Percentiles rank a stretch among this genome's conserved stretches.
Evolutionary conservation across 2,113 vertebrate genomes (phyloP).

Genomic region (Pterocles burchelli): DNA sequence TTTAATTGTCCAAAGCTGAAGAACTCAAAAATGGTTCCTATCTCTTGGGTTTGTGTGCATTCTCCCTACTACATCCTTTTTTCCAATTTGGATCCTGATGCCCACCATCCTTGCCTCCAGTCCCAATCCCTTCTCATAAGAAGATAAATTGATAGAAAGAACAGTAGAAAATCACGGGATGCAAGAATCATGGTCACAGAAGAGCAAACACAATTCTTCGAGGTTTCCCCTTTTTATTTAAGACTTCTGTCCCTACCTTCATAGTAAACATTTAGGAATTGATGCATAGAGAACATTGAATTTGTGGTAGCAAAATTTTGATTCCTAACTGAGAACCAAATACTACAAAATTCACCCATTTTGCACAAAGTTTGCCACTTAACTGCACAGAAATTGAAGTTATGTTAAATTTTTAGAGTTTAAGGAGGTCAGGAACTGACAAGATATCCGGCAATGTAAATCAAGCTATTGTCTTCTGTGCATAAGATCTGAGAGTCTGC

Average conservation of each 20-base stretch:
- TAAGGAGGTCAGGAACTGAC: background rate
- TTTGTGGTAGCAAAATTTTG: background rate
- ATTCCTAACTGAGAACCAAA: background rate
- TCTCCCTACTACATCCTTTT: too few species aligned
- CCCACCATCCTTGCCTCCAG: too few species aligned
- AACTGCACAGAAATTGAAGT: background rate
- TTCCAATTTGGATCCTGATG: background rate
- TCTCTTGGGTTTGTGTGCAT: accelerated
- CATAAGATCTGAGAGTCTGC: background rate
- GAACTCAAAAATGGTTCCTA: background rate
- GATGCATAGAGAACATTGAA: background rate
- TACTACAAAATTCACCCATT: accelerated
- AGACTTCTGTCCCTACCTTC: background rate
- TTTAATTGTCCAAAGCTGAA: background rate
- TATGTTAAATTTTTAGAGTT: background rate
- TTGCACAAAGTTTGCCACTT: background rate
- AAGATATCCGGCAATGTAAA: background rate
- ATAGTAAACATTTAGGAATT: background rate
- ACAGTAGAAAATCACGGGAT: background rate
- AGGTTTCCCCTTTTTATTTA: background rate
- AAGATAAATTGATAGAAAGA: background rate
- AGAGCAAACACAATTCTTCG: background rate
- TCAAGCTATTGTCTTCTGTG: background rate
- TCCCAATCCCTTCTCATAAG: background rate
- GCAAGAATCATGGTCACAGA: background rate